phyloP scores from a whole-genome alignment of 2,113 vertebrate genomes.

The Heloderma charlesbogerti region DNA sequence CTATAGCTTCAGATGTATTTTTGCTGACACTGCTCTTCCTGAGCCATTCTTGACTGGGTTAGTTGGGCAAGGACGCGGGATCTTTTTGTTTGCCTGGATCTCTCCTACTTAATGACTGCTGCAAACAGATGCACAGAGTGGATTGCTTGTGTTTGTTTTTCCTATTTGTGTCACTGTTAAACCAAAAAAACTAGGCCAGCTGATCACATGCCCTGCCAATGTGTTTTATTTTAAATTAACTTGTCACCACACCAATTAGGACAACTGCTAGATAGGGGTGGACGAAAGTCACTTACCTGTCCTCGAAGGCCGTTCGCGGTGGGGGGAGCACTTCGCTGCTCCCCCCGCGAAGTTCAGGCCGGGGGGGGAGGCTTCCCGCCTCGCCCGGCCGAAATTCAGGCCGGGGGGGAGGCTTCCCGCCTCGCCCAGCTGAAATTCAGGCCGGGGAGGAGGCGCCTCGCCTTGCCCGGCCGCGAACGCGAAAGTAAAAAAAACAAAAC shows the following conservation, averaged over 20 bases:
- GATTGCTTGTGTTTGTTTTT: neutral
- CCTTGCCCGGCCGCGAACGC: no score
- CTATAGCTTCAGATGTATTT: neutral
- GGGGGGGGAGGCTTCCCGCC: no score
- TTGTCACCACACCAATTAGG: neutral
- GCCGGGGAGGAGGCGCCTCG: no score
- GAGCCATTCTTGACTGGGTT: neutral
- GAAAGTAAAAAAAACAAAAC: no score
- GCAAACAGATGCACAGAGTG: neutral
- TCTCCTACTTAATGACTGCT: neutral
- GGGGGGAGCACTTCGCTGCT: no score
- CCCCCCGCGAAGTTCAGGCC: no score
- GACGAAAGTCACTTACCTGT: no score
- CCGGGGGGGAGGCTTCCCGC: no score
- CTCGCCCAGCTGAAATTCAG: no score
- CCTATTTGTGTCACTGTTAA: slow-evolving; percentile 27
- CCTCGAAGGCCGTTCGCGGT: no score
- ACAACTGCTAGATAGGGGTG: no score
- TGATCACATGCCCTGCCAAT: neutral
- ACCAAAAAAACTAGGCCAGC: neutral
- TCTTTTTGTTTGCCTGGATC: neutral
- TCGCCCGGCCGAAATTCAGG: no score
- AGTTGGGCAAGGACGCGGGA: neutral
- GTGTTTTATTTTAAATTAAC: slow-evolving; percentile 42
- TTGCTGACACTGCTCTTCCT: neutral